Conservation (phyloP, 2,797 vertebrate species). For the Rhabdomys pumilio region DNA sequence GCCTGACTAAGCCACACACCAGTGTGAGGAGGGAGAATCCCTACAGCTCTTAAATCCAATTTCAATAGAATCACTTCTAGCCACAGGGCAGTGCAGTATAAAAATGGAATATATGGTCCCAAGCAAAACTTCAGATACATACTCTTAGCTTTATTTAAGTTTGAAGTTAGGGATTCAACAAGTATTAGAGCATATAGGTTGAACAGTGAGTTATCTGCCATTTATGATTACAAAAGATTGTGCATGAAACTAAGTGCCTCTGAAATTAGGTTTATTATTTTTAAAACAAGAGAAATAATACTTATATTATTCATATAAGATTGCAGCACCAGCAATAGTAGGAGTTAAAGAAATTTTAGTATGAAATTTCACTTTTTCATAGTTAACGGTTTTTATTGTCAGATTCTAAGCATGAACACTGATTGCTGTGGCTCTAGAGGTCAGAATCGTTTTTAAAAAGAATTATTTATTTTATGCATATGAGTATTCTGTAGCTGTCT, state of each 20-base stretch:
- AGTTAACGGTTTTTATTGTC: background rate
- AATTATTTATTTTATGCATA: too few relatives aligned
- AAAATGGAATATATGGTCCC: slow-evolving; percentile 35
- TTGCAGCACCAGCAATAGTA: background rate
- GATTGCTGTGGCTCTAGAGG: background rate
- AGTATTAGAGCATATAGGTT: slow-evolving; percentile 14
- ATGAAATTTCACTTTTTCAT: background rate
- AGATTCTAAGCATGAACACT: slow-evolving; percentile 17
- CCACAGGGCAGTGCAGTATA: slow-evolving; percentile 68
- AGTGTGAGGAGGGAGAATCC: slow-evolving; percentile 18
- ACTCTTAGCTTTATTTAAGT: background rate
- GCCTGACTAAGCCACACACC: slow-evolving; percentile 27
- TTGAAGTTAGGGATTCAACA: slow-evolving; percentile 57
- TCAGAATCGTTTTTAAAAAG: background rate
- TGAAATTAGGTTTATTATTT: slow-evolving; percentile 20
- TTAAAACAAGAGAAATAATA: background rate
- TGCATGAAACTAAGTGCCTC: background rate
- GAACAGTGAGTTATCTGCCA: background rate
- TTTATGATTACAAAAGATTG: slow-evolving; percentile 23
- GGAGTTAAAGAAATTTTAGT: background rate
- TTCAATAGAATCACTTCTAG: slow-evolving; percentile 72
- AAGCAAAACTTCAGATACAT: slow-evolving; percentile 51
- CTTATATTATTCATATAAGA: background rate
- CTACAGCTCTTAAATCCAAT: slow-evolving; percentile 56
- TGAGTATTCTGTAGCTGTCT: too few relatives aligned